These are phyloP conservation scores for Dicyrtoma fusca DNA, from an alignment of 2,888 invertebrate species.

Conservation along the genomic window DNA sequence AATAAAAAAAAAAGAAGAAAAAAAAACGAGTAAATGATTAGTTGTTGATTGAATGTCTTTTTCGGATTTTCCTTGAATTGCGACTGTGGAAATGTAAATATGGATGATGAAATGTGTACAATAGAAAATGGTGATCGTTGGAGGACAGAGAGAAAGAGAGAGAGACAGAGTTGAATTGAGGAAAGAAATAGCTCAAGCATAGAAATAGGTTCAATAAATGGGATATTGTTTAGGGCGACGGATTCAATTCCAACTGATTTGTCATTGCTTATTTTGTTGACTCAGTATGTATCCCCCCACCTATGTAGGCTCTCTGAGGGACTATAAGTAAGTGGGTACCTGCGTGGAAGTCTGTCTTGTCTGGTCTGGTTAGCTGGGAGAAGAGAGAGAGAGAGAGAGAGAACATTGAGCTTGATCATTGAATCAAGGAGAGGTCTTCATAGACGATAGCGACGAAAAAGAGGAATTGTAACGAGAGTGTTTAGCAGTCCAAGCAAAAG, in stretches of 20 bases:
- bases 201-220: slow-evolving; percentile 30
- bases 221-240: slow-evolving; percentile 36
- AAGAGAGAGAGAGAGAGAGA: no score
- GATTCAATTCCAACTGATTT: slow-evolving; percentile 33
- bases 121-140: neutral
- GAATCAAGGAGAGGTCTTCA: slow-evolving; percentile 11
- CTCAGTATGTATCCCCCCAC: neutral
- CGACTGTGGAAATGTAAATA: slow-evolving; percentile 11
- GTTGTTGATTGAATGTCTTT: slow-evolving; percentile 12
- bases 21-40: neutral
- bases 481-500: neutral
- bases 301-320: no score
- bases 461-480: slow-evolving; percentile 29
- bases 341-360: neutral
- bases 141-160: slow-evolving; percentile 1
- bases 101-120: slow-evolving; percentile 14
- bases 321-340: neutral
- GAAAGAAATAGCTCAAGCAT: neutral
- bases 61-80: neutral
- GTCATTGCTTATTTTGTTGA: slow-evolving; percentile 11
- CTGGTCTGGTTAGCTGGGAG: slow-evolving; percentile 2
- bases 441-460: neutral
- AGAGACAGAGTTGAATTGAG: slow-evolving; percentile 4
- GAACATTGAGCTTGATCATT: slow-evolving; percentile 25
- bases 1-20: neutral